A percentile compares a stretch with the other conserved stretches of the same genome.
Conservation (phyloP, 2,797 vertebrate species). For the Silurus aristotelis region DNA sequence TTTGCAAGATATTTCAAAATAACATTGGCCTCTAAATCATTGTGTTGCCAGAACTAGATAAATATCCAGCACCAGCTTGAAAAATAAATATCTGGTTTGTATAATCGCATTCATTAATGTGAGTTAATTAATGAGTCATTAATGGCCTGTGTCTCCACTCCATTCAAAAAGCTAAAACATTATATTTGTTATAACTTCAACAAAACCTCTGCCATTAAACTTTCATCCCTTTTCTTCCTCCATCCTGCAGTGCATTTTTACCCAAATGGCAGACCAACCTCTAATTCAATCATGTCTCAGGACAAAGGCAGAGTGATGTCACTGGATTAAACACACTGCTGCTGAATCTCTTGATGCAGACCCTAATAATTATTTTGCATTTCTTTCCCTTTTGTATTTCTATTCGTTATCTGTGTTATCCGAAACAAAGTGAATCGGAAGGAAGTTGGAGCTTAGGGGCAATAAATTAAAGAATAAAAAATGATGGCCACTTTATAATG, state of each 20-base stretch:
- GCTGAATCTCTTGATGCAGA: conserved; percentile 68
- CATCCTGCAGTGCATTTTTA: conserved; percentile 26
- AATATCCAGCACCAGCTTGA: neutral
- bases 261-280: conserved; percentile 43
- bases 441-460: neutral
- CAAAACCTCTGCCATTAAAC: conserved; percentile 37
- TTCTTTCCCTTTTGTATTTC: neutral
- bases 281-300: conserved; percentile 55
- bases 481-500: neutral
- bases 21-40: conserved; percentile 19
- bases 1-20: conserved; percentile 12
- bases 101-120: too few relatives aligned
- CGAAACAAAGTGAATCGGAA: neutral
- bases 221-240: conserved; percentile 18
- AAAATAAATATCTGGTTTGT: neutral
- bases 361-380: neutral
- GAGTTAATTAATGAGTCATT: too few relatives aligned
- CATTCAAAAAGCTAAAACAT: conserved; percentile 36
- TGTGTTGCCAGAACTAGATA: neutral
- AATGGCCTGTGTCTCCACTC: conserved; percentile 10
- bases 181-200: conserved; percentile 48
- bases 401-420: neutral
- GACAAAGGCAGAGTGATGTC: conserved; percentile 46
- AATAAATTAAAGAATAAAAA: neutral
- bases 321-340: conserved; percentile 68